Evolutionary conservation across 1,140 invertebrate genomes (phyloP).

Genomic region (Heliothis virescens): DNA sequence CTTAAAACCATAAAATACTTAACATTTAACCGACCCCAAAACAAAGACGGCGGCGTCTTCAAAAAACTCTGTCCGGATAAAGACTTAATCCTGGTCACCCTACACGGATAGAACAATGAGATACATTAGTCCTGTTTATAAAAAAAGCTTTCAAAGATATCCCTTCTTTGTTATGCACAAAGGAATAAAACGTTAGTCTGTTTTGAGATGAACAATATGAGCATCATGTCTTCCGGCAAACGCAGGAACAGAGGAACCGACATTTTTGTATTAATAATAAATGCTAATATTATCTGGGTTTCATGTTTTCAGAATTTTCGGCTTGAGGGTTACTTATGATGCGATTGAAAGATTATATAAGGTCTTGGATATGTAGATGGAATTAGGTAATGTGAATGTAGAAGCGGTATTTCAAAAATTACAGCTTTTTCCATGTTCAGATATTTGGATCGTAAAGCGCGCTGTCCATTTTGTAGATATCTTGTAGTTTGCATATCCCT

Average conservation of each 20-base stretch:
- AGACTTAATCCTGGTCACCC: constrained; percentile 27
- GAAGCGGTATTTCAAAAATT: not conserved
- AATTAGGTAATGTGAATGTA: too few relatives aligned
- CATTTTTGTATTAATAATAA: constrained; percentile 17
- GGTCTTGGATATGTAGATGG: too few relatives aligned
- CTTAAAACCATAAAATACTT: not conserved
- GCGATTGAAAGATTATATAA: too few relatives aligned
- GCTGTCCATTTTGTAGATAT: not conserved
- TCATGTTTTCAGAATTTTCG: not conserved
- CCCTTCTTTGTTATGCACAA: constrained; percentile 12
- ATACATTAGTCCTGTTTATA: constrained; percentile 42
- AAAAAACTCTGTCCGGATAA: constrained; percentile 12
- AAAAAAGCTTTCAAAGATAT: constrained; percentile 29
- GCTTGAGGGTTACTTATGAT: not conserved
- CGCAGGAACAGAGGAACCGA: not conserved
- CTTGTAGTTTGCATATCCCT: too few relatives aligned
- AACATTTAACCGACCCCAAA: not conserved
- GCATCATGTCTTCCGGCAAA: not conserved
- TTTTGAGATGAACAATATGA: constrained; percentile 9
- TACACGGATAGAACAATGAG: constrained; percentile 27
- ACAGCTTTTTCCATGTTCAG: not conserved
- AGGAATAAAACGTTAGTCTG: constrained; percentile 7
- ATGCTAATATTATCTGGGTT: not conserved
- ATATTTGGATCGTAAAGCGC: too few relatives aligned
- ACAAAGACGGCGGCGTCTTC: not conserved